Conservation (phyloP, 2,888 invertebrate genomes). For the Scaeva pyrastri region DNA sequence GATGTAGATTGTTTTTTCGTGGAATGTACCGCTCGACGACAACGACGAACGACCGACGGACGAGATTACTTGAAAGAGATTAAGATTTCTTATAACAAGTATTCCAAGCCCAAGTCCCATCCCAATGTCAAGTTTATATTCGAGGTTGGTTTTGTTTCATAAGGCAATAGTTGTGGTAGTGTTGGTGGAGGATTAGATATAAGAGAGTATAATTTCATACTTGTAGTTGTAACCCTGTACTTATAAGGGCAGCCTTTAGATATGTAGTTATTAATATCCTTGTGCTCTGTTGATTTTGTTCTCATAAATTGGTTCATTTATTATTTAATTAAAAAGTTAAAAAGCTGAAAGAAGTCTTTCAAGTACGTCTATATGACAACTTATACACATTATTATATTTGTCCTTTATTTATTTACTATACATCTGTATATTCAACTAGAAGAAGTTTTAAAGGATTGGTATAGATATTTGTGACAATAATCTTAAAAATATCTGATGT, state of each 20-base stretch:
- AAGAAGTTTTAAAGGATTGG: not conserved
- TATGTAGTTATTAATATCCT: not conserved
- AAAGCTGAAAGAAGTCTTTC: not conserved
- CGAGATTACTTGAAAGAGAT: constrained; percentile 65
- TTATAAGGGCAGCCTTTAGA: not conserved
- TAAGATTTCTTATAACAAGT: constrained; percentile 49
- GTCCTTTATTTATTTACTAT: no score
- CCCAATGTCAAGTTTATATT: constrained; percentile 62
- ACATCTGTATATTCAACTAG: not conserved
- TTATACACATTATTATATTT: no score
- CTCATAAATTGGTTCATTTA: constrained; percentile 12
- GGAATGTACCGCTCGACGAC: constrained; percentile 1
- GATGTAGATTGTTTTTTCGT: constrained; percentile 50
- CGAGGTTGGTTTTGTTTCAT: constrained; percentile 15
- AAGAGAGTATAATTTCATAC: not conserved
- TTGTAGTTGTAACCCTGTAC: not conserved
- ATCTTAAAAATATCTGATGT: no score
- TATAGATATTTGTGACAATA: no score
- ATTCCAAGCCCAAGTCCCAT: constrained; percentile 6
- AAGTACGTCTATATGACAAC: no score
- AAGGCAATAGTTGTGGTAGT: not conserved
- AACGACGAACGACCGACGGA: no score
- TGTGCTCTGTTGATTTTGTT: constrained; percentile 9
- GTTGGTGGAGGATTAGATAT: not conserved
- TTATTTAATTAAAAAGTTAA: constrained; percentile 24